phyloP scores from a whole-genome alignment of 2,113 vertebrate species.

The Hypocryptadius cinnamomeus region DNA sequence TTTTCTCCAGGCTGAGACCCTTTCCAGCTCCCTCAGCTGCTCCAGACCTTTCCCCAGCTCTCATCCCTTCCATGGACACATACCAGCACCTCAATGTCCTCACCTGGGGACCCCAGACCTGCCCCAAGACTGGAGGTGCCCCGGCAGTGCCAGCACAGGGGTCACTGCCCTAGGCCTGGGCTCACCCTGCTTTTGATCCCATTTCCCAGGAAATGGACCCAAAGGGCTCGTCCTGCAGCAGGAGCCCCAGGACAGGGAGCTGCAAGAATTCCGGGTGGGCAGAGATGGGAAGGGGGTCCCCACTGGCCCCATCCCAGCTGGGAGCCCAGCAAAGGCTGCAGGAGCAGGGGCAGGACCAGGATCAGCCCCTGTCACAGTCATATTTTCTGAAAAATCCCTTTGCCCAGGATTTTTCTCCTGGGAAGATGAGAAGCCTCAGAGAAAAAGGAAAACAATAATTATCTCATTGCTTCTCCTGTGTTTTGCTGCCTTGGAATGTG shows the following conservation, averaged over 20 bases:
- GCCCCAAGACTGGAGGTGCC: neutral
- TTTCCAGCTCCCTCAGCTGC: neutral
- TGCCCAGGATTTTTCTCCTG: too few relatives aligned
- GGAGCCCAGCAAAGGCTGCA: too few relatives aligned
- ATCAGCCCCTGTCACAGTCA: too few relatives aligned
- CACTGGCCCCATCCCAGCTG: too few relatives aligned
- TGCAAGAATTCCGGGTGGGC: too few relatives aligned
- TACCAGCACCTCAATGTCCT: neutral
- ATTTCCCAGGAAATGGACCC: neutral
- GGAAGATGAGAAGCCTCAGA: too few relatives aligned
- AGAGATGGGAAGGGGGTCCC: too few relatives aligned
- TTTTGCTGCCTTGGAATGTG: too few relatives aligned
- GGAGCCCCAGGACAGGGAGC: neutral
- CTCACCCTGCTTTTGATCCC: rapidly evolving
- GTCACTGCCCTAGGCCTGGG: neutral
- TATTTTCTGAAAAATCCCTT: too few relatives aligned
- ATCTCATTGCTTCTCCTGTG: too few relatives aligned
- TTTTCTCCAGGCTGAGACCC: neutral
- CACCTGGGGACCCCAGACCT: neutral
- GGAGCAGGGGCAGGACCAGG: too few relatives aligned
- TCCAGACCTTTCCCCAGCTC: neutral
- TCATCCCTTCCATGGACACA: rapidly evolving
- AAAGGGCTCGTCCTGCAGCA: neutral
- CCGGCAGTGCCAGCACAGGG: neutral
- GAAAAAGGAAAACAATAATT: too few relatives aligned